These are phyloP conservation scores for Vanessa tameamea DNA, from an alignment of 1,140 invertebrate species.

Conservation along the genomic window DNA sequence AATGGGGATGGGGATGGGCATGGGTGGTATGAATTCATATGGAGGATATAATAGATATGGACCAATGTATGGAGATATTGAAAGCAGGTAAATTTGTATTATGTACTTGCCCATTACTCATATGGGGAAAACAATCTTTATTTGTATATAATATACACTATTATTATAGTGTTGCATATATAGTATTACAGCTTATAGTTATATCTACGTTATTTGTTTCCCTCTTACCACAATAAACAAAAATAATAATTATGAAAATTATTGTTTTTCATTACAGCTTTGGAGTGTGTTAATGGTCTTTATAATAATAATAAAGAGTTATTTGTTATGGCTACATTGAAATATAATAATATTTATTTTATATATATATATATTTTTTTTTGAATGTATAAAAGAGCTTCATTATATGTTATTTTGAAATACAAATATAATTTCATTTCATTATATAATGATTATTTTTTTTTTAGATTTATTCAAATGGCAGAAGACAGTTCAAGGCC, in stretches of 20 bases:
- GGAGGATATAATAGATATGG: conserved; percentile 76
- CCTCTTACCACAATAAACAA: too few species aligned
- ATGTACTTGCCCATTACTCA: conserved; percentile 10
- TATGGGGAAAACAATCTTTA: background rate
- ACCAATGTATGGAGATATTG: conserved; percentile 82
- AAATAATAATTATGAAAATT: too few species aligned
- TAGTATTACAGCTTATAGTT: too few species aligned
- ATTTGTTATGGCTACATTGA: too few species aligned
- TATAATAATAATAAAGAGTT: too few species aligned
- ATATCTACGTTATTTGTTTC: too few species aligned
- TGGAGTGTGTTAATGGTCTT: too few species aligned
- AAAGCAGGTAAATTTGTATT: conserved; percentile 79
- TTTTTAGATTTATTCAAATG: conserved; percentile 88
- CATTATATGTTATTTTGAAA: too few species aligned
- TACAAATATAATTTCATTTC: background rate
- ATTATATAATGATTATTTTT: conserved; percentile 12
- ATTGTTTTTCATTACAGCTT: too few species aligned
- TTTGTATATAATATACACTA: background rate
- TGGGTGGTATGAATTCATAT: conserved; percentile 59
- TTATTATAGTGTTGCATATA: background rate
- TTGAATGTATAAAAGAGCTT: background rate
- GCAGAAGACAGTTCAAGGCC: conserved; percentile 94
- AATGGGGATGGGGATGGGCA: conserved; percentile 58
- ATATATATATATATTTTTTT: background rate
- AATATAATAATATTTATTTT: too few species aligned